phyloP scores from a whole-genome alignment of 2,888 invertebrate genomes.

The Tenthredo scrophulariae region DNA sequence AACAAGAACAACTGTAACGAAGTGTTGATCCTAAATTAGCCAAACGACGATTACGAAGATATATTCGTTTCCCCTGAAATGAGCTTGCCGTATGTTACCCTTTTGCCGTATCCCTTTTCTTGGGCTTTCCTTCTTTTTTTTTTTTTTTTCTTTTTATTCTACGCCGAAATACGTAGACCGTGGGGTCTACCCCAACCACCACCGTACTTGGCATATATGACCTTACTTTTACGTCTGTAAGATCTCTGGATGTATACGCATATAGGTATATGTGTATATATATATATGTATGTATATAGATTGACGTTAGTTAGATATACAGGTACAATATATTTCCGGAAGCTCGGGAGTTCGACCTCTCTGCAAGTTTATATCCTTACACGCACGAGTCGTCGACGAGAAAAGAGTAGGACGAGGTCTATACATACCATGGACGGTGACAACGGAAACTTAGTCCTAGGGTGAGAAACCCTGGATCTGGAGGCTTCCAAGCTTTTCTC shows the following conservation, averaged over 20 bases:
- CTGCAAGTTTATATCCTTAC: conserved; percentile 6
- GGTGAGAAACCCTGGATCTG: not conserved
- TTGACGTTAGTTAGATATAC: not conserved
- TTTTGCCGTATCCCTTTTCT: not conserved
- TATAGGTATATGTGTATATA: not conserved
- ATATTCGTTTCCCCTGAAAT: conserved; percentile 11
- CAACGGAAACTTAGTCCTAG: not conserved
- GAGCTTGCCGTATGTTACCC: conserved; percentile 16
- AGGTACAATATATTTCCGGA: conserved; percentile 8
- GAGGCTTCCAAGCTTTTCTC: not conserved
- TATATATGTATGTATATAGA: not conserved
- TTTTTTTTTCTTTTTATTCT: not conserved
- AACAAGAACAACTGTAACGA: conserved; percentile 19
- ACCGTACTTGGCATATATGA: not conserved
- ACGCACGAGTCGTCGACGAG: not conserved
- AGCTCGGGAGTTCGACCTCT: conserved; percentile 1
- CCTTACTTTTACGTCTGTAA: conserved; percentile 26
- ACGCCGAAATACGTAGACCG: not conserved
- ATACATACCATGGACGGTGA: not conserved
- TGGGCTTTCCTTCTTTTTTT: not conserved
- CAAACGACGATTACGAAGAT: conserved; percentile 7
- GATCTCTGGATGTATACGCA: not conserved
- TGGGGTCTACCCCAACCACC: not conserved
- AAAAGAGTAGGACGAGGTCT: not conserved
- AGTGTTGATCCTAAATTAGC: conserved; percentile 30